Conservation (phyloP, 2,888 invertebrate species). For the Drosophila niveifrons region DNA sequence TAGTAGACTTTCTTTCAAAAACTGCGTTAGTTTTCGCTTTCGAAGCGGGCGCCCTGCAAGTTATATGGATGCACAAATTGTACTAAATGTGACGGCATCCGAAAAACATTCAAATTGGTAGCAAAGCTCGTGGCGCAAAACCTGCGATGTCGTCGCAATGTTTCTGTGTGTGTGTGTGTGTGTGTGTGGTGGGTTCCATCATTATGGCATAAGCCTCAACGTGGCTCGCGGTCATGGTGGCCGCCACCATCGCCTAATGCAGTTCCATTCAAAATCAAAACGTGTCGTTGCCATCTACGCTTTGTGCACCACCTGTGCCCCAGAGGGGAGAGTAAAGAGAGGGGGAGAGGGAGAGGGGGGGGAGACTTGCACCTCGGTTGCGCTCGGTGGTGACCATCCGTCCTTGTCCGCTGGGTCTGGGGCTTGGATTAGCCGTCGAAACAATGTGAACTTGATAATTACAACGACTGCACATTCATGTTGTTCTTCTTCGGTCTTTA, state of each 20-base stretch:
- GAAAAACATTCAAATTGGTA: slow-evolving; percentile 36
- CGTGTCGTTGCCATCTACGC: slow-evolving; percentile 55
- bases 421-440: slow-evolving; percentile 42
- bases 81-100: slow-evolving; percentile 75
- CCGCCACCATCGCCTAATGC: slow-evolving; percentile 59
- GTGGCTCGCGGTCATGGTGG: slow-evolving; percentile 33
- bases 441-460: slow-evolving; percentile 55
- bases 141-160: slow-evolving; percentile 1
- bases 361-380: too few species aligned
- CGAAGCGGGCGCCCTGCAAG: too few species aligned
- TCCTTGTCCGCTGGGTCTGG: slow-evolving; percentile 10
- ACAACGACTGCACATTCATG: slow-evolving; percentile 25
- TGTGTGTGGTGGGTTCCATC: slow-evolving; percentile 44
- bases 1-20: slow-evolving; percentile 20
- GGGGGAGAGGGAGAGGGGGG: too few species aligned
- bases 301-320: slow-evolving; percentile 12
- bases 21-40: too few species aligned
- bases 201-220: slow-evolving; percentile 59
- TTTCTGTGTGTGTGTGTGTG: too few species aligned
- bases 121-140: slow-evolving; percentile 13
- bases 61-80: slow-evolving; percentile 75
- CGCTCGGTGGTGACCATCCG: neutral
- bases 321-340: too few species aligned
- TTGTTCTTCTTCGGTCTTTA: neutral
- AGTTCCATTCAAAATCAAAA: slow-evolving; percentile 79